These are phyloP conservation scores for Nothobranchius furzeri DNA, from an alignment of 2,113 vertebrate species.

Conservation along the genomic window DNA sequence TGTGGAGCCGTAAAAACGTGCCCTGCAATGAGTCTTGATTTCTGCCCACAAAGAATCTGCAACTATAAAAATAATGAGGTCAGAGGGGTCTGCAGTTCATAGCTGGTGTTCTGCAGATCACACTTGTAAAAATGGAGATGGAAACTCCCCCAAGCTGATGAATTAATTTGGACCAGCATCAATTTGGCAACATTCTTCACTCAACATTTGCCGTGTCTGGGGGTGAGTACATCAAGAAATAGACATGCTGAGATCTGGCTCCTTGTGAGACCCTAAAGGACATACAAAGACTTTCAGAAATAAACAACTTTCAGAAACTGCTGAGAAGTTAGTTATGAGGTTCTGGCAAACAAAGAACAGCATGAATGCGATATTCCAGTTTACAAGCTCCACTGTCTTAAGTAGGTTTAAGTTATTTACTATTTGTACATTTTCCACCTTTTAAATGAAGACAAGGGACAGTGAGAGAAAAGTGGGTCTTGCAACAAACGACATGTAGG, in stretches of 20 bases:
- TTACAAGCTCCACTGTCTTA: too few relatives aligned
- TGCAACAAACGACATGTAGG: slow-evolving; percentile 15
- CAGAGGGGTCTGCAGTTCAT: slow-evolving; percentile 56
- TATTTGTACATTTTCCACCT: background rate
- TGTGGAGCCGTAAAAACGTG: slow-evolving; percentile 31
- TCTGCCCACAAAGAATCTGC: slow-evolving; percentile 36
- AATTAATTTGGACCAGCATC: slow-evolving; percentile 65
- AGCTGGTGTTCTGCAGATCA: slow-evolving; percentile 62
- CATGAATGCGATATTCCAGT: background rate
- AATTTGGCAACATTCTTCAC: slow-evolving; percentile 65
- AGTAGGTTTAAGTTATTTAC: too few relatives aligned
- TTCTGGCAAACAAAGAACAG: background rate
- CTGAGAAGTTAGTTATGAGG: background rate
- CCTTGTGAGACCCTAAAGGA: slow-evolving; percentile 41
- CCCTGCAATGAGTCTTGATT: slow-evolving; percentile 29
- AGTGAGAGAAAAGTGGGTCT: slow-evolving; percentile 8
- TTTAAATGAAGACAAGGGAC: slow-evolving; percentile 4
- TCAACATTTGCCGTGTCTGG: slow-evolving; percentile 68
- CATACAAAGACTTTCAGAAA: slow-evolving; percentile 47
- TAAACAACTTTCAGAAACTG: slow-evolving; percentile 9
- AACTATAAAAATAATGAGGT: slow-evolving; percentile 71
- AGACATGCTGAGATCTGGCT: slow-evolving; percentile 64
- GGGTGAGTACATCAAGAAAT: slow-evolving; percentile 69
- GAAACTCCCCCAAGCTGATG: slow-evolving; percentile 59
- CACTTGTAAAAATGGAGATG: slow-evolving; percentile 51